These are phyloP conservation scores for Cataglyphis hispanica DNA, from an alignment of 1,140 invertebrate genomes.

Conservation along the genomic window DNA sequence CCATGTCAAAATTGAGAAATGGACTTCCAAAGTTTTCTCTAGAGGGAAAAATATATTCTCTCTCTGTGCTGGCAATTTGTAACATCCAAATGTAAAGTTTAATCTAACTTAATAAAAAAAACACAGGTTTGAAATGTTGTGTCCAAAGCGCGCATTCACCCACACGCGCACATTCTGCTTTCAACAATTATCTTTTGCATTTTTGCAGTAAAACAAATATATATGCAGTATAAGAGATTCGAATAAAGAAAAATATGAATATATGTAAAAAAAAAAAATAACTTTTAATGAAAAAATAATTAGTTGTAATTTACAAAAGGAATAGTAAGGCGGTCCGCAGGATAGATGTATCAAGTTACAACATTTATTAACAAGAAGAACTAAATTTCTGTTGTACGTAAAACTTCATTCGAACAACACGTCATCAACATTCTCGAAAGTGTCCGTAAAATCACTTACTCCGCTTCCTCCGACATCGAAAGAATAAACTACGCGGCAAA, in stretches of 20 bases:
- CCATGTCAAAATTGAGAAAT: constrained; percentile 59
- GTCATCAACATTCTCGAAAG: background rate
- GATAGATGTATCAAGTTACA: no score
- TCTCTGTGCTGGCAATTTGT: constrained; percentile 31
- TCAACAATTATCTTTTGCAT: background rate
- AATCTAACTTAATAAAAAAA: constrained; percentile 44
- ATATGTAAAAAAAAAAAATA: background rate
- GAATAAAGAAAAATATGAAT: background rate
- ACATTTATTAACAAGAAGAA: background rate
- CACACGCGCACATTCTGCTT: background rate
- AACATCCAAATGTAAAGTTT: constrained; percentile 44
- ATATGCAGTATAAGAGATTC: background rate
- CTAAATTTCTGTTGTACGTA: background rate
- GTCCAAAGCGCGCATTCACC: background rate
- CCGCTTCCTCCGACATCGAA: background rate
- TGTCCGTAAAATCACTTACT: background rate
- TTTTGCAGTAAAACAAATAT: background rate
- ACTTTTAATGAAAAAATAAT: constrained; percentile 16
- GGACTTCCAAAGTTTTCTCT: constrained; percentile 41
- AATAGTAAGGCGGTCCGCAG: no score
- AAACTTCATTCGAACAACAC: background rate
- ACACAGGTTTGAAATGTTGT: constrained; percentile 3
- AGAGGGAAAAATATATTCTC: constrained; percentile 20
- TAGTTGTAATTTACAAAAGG: background rate
- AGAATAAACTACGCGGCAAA: constrained; percentile 17